Base-by-base conservation (phyloP, 64 coral and sea anemone genomes). In the Pocillopora verrucosa region DNA sequence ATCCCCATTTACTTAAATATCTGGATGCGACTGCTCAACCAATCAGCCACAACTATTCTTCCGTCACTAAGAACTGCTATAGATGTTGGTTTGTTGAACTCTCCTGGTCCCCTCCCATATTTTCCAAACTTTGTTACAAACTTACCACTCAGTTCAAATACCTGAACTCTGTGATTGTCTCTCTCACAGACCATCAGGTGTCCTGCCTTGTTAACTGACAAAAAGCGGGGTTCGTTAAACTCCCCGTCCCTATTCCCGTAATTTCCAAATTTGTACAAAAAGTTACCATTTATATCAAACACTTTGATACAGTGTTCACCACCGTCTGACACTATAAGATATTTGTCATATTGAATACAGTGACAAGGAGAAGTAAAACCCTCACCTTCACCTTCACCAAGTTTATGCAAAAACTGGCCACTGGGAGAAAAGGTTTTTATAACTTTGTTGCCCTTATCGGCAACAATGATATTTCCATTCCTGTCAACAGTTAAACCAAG, bases 21-120 rank as follows among this genome's bases (percentile, higher is more conserved):
- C 20, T 70, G 67, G 5, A 70, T 70, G 4, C 67, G n/a, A 70
- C n/a, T 1, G 20, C 1, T 70, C 0, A 3, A 1, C 2, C 11
- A 30, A 10, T 70, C 22, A 70, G 20, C 25, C 67, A 70, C 19
- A 26, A 70, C 67, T 70, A 70, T 24, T 20, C 67, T 70, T 4
- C 67, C 67, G n/a, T 70, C 67, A 70, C n/a, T 70, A n/a, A 24
- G 67, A 70, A 70, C 67, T 70, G 67, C 67, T 70, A 11, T 70
- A n/a, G 67, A n/a, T 20, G 1, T 24, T 30, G 67, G 67, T 9
- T 1, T 0, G 11, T 7, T 26, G 10, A 70, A 70, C 67, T 70
- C 67, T 70, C 67, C 67, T 10, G 11, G 11, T 20, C 67, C 67
- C 1, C 67, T 70, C 3, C n/a, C 67, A n/a, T 70, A 0, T 70